Evolutionary conservation across 1,140 invertebrate species (phyloP).

Genomic region (Polypedilum pembai): DNA sequence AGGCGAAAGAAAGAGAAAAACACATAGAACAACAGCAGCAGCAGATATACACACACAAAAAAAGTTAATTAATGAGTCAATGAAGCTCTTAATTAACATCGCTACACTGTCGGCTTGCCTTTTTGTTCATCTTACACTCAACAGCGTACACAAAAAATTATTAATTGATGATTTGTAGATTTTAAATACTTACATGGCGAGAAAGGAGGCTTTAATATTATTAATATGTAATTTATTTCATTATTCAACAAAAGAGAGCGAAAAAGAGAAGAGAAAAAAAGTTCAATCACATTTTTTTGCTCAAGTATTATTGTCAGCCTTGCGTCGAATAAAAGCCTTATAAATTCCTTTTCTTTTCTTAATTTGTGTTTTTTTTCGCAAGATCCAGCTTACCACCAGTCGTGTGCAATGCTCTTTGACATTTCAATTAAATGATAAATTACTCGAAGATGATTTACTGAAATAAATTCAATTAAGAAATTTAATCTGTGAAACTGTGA

Average conservation of each 20-base stretch:
- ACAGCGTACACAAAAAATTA: neutral
- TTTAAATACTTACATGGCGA: neutral
- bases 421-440: constrained; percentile 20
- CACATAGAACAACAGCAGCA: no score
- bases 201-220: neutral
- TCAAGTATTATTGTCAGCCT: no score
- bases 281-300: no score
- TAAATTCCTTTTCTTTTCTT: neutral
- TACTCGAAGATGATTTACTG: neutral
- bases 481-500: constrained; percentile 3
- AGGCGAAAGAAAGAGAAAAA: neutral
- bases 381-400: neutral
- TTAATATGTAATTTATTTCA: neutral
- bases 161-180: constrained; percentile 13
- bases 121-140: neutral
- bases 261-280: neutral
- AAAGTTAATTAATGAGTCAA: constrained; percentile 20
- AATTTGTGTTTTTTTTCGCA: neutral
- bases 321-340: no score
- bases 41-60: no score
- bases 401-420: neutral
- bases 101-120: constrained; percentile 1
- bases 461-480: constrained; percentile 14
- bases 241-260: neutral
- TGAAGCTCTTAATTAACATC: constrained; percentile 6